Evolutionary conservation across 2,888 invertebrate genomes (phyloP).

Genomic region (Polyploca ridens): DNA sequence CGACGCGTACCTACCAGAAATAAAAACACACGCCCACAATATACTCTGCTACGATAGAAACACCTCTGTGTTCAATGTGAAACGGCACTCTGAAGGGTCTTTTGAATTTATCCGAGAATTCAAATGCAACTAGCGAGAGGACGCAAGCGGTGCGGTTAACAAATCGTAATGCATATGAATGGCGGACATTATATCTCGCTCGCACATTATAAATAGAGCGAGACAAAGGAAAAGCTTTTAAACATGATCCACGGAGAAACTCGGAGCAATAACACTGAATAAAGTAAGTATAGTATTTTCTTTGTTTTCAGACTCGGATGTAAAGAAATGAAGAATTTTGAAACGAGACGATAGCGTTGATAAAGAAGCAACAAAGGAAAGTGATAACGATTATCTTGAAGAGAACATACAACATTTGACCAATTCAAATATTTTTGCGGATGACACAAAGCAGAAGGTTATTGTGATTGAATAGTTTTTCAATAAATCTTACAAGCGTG

Average conservation of each 20-base stretch:
- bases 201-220: constrained; percentile 25
- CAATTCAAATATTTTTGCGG: background rate
- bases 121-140: constrained; percentile 49
- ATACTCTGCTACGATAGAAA: constrained; percentile 50
- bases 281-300: constrained; percentile 29
- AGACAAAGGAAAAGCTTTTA: constrained; percentile 27
- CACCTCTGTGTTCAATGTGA: constrained; percentile 42
- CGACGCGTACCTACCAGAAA: constrained; percentile 64
- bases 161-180: constrained; percentile 59
- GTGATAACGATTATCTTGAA: background rate
- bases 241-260: constrained; percentile 38
- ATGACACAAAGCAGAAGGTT: background rate
- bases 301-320: constrained; percentile 32
- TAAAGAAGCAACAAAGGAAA: background rate
- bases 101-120: constrained; percentile 56
- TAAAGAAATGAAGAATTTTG: constrained; percentile 13
- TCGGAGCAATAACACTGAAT: constrained; percentile 36
- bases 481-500: constrained; percentile 47
- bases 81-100: constrained; percentile 38
- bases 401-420: background rate
- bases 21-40: constrained; percentile 70
- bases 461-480: constrained; percentile 28
- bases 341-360: background rate
- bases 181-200: constrained; percentile 42
- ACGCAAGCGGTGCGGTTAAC: constrained; percentile 52